These are phyloP conservation scores for Dipodomys merriami DNA, from an alignment of 2,113 vertebrate genomes.

Conservation along the genomic window DNA sequence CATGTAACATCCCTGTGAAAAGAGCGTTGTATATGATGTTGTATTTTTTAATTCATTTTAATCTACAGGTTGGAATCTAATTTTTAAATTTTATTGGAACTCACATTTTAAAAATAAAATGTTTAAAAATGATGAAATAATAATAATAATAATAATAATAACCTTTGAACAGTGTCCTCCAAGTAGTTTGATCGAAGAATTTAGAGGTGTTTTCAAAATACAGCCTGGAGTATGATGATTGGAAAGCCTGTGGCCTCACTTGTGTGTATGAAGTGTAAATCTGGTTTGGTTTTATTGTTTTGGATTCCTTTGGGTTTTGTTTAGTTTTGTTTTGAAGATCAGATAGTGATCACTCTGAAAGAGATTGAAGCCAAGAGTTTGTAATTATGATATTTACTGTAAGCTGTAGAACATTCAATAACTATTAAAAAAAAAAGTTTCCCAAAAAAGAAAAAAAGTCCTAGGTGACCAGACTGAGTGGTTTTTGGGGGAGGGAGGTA, in stretches of 20 bases:
- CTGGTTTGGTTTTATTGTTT: conserved; percentile 86
- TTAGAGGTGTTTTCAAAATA: conserved; percentile 85
- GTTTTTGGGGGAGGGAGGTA: conserved; percentile 66
- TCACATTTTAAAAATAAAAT: conserved; percentile 90
- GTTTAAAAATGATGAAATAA: conserved; percentile 80
- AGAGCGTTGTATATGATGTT: conserved; percentile 77
- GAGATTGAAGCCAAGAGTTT: conserved; percentile 99
- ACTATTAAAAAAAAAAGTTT: conserved; percentile 95
- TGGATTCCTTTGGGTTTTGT: conserved; percentile 79
- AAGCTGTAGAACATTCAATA: conserved; percentile 99
- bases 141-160: conserved; percentile 66
- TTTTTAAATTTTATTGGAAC: conserved; percentile 89
- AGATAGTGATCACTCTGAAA: conserved; percentile 96
- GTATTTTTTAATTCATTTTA: conserved; percentile 80
- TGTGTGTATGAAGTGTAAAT: conserved; percentile 96
- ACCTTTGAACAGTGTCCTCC: conserved; percentile 93
- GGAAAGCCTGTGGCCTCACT: conserved; percentile 87
- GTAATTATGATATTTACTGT: conserved; percentile 99
- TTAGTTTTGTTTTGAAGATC: conserved; percentile 90
- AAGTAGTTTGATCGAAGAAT: conserved; percentile 86
- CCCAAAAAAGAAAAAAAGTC: conserved; percentile 84
- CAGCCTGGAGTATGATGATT: conserved; percentile 88
- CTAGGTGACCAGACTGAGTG: conserved; percentile 60
- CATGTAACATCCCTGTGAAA: conserved; percentile 58
- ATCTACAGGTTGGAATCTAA: conserved; percentile 77